These are phyloP conservation scores for Acleris sparsana DNA, from an alignment of 2,888 invertebrate genomes.

Conservation along the genomic window DNA sequence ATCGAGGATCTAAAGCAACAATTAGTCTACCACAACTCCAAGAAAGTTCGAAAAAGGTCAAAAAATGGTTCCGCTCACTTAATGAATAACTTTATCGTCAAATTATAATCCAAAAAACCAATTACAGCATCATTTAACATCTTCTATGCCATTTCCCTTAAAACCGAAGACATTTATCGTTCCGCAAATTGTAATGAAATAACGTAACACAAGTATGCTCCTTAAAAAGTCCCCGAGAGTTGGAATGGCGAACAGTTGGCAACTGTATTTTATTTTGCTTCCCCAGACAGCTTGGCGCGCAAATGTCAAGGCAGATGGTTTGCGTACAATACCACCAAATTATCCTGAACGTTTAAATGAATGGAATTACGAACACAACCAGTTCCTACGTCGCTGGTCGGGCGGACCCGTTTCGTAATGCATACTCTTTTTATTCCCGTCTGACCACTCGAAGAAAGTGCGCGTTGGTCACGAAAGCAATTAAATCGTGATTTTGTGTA, in stretches of 20 bases:
- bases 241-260: slow-evolving; percentile 56
- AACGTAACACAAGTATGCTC: slow-evolving; percentile 18
- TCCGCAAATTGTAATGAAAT: slow-evolving; percentile 18
- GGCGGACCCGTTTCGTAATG: slow-evolving; percentile 49
- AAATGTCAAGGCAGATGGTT: slow-evolving; percentile 61
- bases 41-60: too few relatives aligned
- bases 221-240: slow-evolving; percentile 37
- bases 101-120: too few relatives aligned
- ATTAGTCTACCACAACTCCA: neutral
- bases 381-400: slow-evolving; percentile 36
- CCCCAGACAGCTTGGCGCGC: slow-evolving; percentile 75
- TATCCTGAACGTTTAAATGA: slow-evolving; percentile 14
- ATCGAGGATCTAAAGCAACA: neutral
- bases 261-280: slow-evolving; percentile 43
- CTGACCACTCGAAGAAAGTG: slow-evolving; percentile 56
- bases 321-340: slow-evolving; percentile 35
- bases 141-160: too few relatives aligned
- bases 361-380: slow-evolving; percentile 9
- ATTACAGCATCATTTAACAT: too few relatives aligned
- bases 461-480: slow-evolving; percentile 59
- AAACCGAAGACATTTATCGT: neutral
- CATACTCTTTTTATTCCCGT: slow-evolving; percentile 43
- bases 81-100: too few relatives aligned
- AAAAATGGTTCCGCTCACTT: too few relatives aligned
- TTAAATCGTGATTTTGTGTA: slow-evolving; percentile 58